A percentile compares a stretch with the other conserved stretches of the same genome.
Evolutionary conservation across 2,797 vertebrate species (phyloP).

Genomic region (Epinephelus coioides): DNA sequence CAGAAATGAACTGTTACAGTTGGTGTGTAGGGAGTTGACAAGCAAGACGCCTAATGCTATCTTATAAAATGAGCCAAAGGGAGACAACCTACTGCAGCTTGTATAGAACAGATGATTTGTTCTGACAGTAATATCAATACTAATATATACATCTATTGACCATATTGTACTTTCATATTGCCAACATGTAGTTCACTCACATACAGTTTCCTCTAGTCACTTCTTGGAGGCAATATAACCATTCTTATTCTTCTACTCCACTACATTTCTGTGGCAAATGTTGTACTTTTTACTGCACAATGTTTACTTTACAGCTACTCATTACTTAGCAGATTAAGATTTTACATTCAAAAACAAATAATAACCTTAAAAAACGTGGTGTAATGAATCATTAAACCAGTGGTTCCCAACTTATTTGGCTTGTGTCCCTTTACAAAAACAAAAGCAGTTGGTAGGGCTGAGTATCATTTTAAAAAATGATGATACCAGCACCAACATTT

Average conservation of each 20-base stretch:
- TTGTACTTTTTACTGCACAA: not conserved
- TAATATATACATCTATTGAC: not conserved
- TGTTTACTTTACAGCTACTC: no score
- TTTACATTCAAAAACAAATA: not conserved
- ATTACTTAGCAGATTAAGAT: not conserved
- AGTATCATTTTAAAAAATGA: no score
- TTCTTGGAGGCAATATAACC: not conserved
- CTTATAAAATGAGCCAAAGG: not conserved
- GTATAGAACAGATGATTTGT: not conserved
- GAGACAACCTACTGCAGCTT: not conserved
- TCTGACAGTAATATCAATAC: not conserved
- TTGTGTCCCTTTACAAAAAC: not conserved
- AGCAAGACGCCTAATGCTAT: not conserved
- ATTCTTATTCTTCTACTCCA: not conserved
- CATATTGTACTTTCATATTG: not conserved
- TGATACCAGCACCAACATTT: no score
- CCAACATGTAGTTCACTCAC: not conserved
- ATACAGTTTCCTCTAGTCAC: not conserved
- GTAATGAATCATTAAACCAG: constrained; percentile 1
- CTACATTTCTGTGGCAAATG: not conserved
- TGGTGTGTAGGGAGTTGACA: no score
- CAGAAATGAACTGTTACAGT: constrained; percentile 2
- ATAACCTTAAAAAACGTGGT: no score
- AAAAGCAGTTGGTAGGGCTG: not conserved
- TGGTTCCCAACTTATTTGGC: constrained; percentile 6